Percentiles rank a stretch among this genome's conserved stretches.
phyloP scores from a whole-genome alignment of 2,797 vertebrate species.

The Girardinus metallicus region DNA sequence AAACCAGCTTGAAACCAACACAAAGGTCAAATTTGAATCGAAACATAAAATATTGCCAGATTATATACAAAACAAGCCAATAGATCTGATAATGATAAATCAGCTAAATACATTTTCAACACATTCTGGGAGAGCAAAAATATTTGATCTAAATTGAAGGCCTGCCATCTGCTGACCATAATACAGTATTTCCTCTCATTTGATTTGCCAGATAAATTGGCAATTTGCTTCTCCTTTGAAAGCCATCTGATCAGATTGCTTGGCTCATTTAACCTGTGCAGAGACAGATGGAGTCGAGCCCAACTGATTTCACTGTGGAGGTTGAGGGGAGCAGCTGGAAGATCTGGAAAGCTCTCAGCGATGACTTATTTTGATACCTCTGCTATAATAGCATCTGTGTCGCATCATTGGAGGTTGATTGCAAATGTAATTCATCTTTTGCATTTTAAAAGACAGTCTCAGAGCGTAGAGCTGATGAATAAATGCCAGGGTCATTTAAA shows the following conservation, averaged over 20 bases:
- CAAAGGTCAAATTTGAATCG: not conserved
- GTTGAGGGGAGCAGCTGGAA: not conserved
- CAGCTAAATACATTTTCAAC: conserved; percentile 3
- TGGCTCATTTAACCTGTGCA: conserved; percentile 33
- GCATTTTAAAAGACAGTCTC: not conserved
- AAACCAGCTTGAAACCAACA: not conserved
- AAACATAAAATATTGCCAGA: conserved; percentile 1
- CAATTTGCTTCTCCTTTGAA: conserved; percentile 37
- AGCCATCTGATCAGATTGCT: conserved; percentile 18
- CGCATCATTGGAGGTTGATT: not conserved
- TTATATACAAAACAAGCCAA: not conserved
- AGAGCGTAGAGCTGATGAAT: not conserved
- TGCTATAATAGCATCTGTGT: not conserved
- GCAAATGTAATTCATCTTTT: not conserved
- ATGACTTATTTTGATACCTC: not conserved
- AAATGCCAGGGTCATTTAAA: not conserved
- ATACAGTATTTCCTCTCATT: conserved; percentile 22
- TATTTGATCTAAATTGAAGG: conserved; percentile 17
- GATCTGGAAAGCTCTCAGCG: not conserved
- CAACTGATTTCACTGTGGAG: not conserved
- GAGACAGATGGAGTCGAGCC: conserved; percentile 18
- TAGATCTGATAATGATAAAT: conserved; percentile 6
- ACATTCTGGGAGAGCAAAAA: not conserved
- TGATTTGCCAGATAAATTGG: conserved; percentile 38
- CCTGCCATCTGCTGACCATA: conserved; percentile 28